Percentiles rank a stretch among this genome's conserved stretches.
These are phyloP conservation scores for Parapristionchus giblindavisi DNA, from an alignment of 2,888 invertebrate species.

Conservation along the genomic window DNA sequence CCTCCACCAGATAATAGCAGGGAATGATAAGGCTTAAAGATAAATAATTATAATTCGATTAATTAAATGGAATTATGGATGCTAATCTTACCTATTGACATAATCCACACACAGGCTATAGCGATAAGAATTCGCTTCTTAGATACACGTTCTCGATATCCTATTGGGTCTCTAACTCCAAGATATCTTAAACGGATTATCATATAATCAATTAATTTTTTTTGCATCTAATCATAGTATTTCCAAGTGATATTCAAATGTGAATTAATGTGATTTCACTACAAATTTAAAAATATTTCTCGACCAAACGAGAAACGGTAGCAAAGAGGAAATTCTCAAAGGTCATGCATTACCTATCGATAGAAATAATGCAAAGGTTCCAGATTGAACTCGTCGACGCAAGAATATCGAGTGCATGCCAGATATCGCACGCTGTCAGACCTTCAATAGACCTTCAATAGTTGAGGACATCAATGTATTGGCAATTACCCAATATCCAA, in stretches of 20 bases:
- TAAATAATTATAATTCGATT: constrained; percentile 18
- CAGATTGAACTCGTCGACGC: constrained; percentile 97
- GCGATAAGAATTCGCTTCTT: constrained; percentile 84
- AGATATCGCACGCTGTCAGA: constrained; percentile 93
- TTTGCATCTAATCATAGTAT: neutral
- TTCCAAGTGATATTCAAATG: neutral
- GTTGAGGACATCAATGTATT: too few species aligned
- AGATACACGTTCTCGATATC: constrained; percentile 94
- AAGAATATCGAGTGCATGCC: constrained; percentile 94
- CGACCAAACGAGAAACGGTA: too few species aligned
- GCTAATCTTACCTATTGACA: constrained; percentile 80
- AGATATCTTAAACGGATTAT: constrained; percentile 80
- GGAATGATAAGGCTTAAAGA: constrained; percentile 83
- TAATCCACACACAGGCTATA: constrained; percentile 94
- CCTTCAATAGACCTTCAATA: too few species aligned
- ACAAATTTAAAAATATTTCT: too few species aligned
- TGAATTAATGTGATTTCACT: too few species aligned
- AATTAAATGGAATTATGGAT: neutral
- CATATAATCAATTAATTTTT: neutral
- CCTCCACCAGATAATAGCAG: constrained; percentile 82
- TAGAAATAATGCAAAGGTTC: constrained; percentile 87
- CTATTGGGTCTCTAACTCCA: constrained; percentile 98
- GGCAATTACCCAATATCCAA: constrained; percentile 63
- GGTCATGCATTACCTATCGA: constrained; percentile 72
- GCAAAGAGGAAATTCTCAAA: too few species aligned